These are phyloP conservation scores for Cydia pomonella DNA, from an alignment of 1,140 invertebrate species.

Conservation along the genomic window DNA sequence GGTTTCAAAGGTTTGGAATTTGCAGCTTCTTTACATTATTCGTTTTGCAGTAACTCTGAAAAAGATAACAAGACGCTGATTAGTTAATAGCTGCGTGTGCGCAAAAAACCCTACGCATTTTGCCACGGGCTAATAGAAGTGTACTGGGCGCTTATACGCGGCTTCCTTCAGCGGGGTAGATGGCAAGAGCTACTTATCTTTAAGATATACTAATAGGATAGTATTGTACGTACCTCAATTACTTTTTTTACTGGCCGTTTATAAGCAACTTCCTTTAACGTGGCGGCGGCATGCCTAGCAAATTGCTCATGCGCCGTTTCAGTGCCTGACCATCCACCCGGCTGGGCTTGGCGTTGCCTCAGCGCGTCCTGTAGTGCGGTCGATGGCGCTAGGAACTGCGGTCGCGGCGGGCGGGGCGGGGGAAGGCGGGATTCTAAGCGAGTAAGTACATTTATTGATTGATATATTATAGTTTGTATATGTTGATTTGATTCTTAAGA, in stretches of 20 bases:
- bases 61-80: conserved; percentile 26
- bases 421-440: neutral
- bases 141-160: conserved; percentile 46
- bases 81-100: neutral
- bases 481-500: no score
- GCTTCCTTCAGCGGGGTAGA: conserved; percentile 45
- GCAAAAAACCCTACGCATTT: no score
- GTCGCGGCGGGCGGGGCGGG: neutral
- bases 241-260: conserved; percentile 52
- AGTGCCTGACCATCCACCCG: conserved; percentile 41
- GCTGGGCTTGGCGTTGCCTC: conserved; percentile 37
- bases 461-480: no score
- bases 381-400: neutral
- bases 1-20: conserved; percentile 42
- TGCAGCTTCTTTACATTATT: conserved; percentile 45
- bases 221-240: conserved; percentile 50
- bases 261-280: conserved; percentile 47
- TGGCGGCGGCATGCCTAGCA: conserved; percentile 46
- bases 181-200: no score
- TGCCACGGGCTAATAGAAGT: no score
- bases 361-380: conserved; percentile 30
- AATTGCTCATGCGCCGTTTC: conserved; percentile 52
- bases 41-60: conserved; percentile 54
- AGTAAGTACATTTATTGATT: neutral
- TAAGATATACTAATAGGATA: neutral